These are phyloP conservation scores for Eugnorisma glareosa DNA, from an alignment of 2,888 invertebrate species.

Conservation along the genomic window DNA sequence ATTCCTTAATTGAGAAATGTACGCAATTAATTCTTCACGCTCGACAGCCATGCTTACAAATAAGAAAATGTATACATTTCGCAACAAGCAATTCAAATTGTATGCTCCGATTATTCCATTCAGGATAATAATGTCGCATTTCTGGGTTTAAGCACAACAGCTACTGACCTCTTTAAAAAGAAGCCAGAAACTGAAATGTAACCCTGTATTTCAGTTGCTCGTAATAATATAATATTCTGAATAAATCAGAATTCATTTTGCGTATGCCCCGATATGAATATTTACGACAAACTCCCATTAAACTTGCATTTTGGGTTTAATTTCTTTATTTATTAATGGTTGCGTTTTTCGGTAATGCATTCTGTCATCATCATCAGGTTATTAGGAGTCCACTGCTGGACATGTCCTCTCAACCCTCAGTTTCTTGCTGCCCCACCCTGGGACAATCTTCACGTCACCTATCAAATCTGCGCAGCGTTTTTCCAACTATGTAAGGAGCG, in stretches of 20 bases:
- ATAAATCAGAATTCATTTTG: constrained; percentile 58
- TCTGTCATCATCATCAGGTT: neutral
- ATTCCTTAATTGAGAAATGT: neutral
- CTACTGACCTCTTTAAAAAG: constrained; percentile 50
- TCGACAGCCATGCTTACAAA: constrained; percentile 9
- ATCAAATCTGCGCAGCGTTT: neutral
- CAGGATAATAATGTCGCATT: constrained; percentile 41
- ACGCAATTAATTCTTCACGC: neutral
- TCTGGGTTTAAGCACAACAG: constrained; percentile 10
- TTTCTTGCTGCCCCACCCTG: neutral
- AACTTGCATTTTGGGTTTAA: constrained; percentile 29
- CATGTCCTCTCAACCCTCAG: neutral
- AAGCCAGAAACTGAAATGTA: constrained; percentile 28
- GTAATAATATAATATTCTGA: constrained; percentile 50
- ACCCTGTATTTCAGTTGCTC: constrained; percentile 29
- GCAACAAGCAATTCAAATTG: constrained; percentile 37
- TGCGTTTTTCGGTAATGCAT: constrained; percentile 5
- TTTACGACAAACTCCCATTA: constrained; percentile 37
- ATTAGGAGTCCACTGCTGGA: neutral
- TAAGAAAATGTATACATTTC: constrained; percentile 22
- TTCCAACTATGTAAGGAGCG: neutral
- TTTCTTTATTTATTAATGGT: constrained; percentile 8
- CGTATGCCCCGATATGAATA: constrained; percentile 43
- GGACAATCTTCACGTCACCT: too few species aligned
- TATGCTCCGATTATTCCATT: constrained; percentile 44